Evolutionary conservation across 2,888 invertebrate genomes (phyloP), one percentile per base, ranked within the genome.

Genomic region (Herminia tarsipennalis): DNA sequence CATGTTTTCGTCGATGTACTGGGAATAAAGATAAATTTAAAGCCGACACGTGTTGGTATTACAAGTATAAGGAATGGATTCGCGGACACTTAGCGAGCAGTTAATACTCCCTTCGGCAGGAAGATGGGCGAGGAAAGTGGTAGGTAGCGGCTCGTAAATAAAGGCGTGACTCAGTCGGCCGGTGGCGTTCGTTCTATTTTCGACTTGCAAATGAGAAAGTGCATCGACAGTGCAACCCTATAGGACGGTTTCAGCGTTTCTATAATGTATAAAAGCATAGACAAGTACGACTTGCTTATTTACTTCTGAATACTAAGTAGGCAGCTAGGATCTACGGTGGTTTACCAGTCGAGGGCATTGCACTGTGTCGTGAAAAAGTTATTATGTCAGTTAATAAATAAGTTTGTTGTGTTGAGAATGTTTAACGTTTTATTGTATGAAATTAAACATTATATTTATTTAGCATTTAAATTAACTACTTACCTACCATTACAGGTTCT

Each of bases 131-230:
- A 70, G 73, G 75, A 79, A 76, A 76, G 78, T 70, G 67, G 56
- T 57, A 56, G 65, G 68, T 64, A 66, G 65, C 38, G 47, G 78
- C 53, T 81, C 81, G 78, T 84, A 86, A 88, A 87, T 87, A 87
- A 78, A 78, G 68, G 62, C 70, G 80, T 87, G 88, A 89, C 73
- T 88, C 88, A 60, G 61, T 57, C 57, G 61, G 56, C 51, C 56
- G 65, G 55, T 60, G 60, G 65, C 54, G 68, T 44, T 51, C 51
- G 77, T 76, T 76, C 69, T 85, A 88, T 88, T 88, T 87, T 83
- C 77, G 83, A 85, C 78, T 78, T 79, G 86, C 81, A 81, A 83
- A 85, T 83, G 85, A 83, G 87, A 83, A 85, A 85, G 83, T 86
- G 86, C 84, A 86, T 78, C 75, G 78, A 66, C 74, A 60, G 64